Conservation (phyloP, 2,888 invertebrate genomes). For the Perizoma affinitatum region DNA sequence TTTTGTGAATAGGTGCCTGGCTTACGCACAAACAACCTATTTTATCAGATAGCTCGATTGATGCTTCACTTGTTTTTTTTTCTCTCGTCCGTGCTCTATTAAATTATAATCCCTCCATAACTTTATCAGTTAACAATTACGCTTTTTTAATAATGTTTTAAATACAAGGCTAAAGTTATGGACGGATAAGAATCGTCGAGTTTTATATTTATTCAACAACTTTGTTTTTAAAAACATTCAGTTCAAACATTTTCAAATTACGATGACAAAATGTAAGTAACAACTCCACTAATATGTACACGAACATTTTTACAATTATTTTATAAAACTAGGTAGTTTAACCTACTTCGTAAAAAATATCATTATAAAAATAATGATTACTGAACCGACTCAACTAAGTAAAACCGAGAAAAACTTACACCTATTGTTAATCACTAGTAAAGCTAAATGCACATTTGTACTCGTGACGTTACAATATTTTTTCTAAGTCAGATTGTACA, state of each 20-base stretch:
- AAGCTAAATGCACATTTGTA: conserved; percentile 38
- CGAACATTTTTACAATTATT: conserved; percentile 13
- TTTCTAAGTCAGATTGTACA: no score
- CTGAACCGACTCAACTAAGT: conserved; percentile 8
- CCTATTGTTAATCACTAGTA: conserved; percentile 17
- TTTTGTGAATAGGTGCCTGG: no score
- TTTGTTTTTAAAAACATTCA: conserved; percentile 11
- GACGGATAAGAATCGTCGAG: conserved; percentile 3
- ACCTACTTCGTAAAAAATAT: background rate
- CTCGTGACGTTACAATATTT: conserved; percentile 8
- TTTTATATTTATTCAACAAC: conserved; percentile 8
- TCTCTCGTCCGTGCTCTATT: no score
- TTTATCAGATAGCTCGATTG: no score
- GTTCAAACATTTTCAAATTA: conserved; percentile 11
- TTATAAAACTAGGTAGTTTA: background rate
- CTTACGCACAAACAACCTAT: no score
- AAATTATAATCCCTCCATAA: no score
- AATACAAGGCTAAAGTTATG: no score
- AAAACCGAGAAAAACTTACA: conserved; percentile 4
- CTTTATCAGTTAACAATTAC: no score
- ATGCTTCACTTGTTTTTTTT: no score
- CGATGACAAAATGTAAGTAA: background rate
- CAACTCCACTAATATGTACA: conserved; percentile 20
- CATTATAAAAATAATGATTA: background rate
- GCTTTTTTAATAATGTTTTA: no score